A percentile compares a stretch with the other conserved stretches of the same genome.
Evolutionary conservation across 2,888 invertebrate species (phyloP).

Genomic region (Heteromurus nitidus): DNA sequence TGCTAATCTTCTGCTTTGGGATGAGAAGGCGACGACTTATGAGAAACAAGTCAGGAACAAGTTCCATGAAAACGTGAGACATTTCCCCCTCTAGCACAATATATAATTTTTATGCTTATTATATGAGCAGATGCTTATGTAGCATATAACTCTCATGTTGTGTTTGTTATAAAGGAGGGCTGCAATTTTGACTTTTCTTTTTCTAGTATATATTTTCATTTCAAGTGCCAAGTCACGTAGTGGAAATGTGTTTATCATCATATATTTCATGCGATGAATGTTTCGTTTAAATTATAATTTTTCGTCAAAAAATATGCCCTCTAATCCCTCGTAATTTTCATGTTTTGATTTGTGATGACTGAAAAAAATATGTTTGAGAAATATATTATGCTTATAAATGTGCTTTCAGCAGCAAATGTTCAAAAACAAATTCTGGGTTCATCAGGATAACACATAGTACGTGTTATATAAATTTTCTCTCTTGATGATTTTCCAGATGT

Average conservation of each 20-base stretch:
- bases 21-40: constrained; percentile 61
- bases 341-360: constrained; percentile 46
- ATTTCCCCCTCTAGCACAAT: constrained; percentile 1
- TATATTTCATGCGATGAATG: constrained; percentile 30
- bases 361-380: too few relatives aligned
- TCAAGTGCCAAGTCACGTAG: constrained; percentile 55
- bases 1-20: constrained; percentile 56
- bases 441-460: too few relatives aligned
- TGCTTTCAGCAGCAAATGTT: too few relatives aligned
- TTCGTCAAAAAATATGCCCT: constrained; percentile 9
- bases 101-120: too few relatives aligned
- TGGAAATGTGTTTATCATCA: constrained; percentile 49
- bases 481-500: constrained; percentile 60
- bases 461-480: too few relatives aligned
- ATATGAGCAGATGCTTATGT: too few relatives aligned
- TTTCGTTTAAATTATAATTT: constrained; percentile 44
- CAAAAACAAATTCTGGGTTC: too few relatives aligned
- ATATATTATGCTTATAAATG: too few relatives aligned
- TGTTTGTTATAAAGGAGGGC: too few relatives aligned
- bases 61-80: constrained; percentile 70
- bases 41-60: constrained; percentile 64
- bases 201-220: constrained; percentile 13
- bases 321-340: constrained; percentile 17
- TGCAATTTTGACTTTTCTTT: neutral
- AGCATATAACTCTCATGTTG: too few relatives aligned